Conservation (phyloP, 2,113 vertebrate species). For the Epinephelus cyanopodus region DNA sequence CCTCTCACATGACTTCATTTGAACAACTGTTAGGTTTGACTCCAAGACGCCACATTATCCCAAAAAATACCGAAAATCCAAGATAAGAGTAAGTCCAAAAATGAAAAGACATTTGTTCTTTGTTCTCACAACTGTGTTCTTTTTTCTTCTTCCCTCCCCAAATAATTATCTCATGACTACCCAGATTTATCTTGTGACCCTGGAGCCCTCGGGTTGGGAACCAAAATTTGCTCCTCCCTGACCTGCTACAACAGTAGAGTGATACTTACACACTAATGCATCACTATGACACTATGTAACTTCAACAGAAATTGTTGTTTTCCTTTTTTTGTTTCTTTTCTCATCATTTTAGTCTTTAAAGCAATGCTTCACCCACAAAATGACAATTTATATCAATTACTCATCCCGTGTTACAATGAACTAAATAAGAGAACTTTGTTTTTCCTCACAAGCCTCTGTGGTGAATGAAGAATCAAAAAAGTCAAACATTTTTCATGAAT, state of each 20-base stretch:
- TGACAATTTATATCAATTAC: no score
- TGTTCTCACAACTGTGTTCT: not conserved
- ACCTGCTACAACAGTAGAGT: no score
- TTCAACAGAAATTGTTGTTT: not conserved
- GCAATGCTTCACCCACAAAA: no score
- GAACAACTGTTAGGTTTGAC: constrained; percentile 1
- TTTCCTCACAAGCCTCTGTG: no score
- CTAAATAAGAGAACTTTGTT: no score
- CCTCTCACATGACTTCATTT: not conserved
- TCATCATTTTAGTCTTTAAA: not conserved
- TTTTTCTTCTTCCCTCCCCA: not conserved
- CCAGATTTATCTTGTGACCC: no score
- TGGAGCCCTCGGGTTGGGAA: no score
- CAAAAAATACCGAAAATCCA: not conserved
- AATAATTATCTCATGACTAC: no score
- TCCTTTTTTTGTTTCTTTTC: constrained; percentile 3
- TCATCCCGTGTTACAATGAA: no score
- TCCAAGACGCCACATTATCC: not conserved
- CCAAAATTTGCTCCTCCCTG: no score
- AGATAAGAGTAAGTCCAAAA: not conserved
- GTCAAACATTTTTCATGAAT: no score
- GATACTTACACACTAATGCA: not conserved
- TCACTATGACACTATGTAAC: not conserved
- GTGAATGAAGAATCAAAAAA: no score
- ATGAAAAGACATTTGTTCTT: not conserved